phyloP scores from a whole-genome alignment of 2,113 vertebrate genomes.

The Catharus fuscescens region DNA sequence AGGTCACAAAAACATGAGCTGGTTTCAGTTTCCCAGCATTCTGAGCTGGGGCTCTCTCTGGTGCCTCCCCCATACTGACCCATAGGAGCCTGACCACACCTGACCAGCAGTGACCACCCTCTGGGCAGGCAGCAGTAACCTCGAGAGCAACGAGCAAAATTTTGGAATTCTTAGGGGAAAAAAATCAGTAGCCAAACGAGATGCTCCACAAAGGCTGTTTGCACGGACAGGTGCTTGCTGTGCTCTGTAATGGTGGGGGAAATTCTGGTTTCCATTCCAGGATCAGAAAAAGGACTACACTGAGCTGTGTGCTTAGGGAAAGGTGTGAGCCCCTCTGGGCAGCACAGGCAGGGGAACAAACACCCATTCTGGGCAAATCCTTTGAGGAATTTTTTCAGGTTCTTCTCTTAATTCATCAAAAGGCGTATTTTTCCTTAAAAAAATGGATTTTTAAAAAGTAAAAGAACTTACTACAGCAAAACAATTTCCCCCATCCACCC shows the following conservation, averaged over 20 bases:
- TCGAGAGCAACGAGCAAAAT: not conserved
- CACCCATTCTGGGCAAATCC: not conserved
- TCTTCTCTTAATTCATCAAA: not conserved
- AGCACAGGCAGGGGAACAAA: not conserved
- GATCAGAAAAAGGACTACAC: not conserved
- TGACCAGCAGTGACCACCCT: not conserved
- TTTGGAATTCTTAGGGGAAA: not conserved
- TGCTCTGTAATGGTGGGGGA: rapidly evolving
- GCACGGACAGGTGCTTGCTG: rapidly evolving
- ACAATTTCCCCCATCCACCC: not conserved
- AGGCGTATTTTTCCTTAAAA: not conserved
- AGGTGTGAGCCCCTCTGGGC: not conserved
- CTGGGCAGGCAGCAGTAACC: not conserved
- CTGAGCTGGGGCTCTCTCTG: not conserved
- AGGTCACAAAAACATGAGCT: rapidly evolving
- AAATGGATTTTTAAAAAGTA: not conserved
- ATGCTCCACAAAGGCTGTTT: not conserved
- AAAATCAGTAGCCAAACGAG: not conserved
- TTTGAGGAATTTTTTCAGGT: not conserved
- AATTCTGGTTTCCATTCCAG: not conserved
- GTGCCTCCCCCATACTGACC: not conserved
- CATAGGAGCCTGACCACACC: not conserved
- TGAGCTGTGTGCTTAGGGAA: not conserved
- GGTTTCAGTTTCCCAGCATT: rapidly evolving
- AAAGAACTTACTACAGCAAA: not conserved